A percentile compares a stretch with the other conserved stretches of the same genome.
phyloP scores from a whole-genome alignment of 2,797 vertebrate species.

The Microhierax caerulescens region DNA sequence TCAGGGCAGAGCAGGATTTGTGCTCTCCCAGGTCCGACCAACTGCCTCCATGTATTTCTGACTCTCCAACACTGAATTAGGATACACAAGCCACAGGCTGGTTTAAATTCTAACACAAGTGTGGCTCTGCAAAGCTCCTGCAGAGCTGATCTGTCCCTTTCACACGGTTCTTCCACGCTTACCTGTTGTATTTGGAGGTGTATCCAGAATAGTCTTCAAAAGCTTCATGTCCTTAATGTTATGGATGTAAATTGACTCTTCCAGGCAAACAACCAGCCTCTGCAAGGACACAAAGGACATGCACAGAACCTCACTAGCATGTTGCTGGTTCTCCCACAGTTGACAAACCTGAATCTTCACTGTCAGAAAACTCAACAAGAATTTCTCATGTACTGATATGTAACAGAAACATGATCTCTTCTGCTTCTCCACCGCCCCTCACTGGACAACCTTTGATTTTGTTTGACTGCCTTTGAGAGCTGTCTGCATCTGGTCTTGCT shows the following conservation, averaged over 20 bases:
- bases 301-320: neutral
- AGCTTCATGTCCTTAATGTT: slow-evolving; percentile 98
- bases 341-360: neutral
- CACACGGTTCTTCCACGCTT: neutral
- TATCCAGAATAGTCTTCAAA: slow-evolving; percentile 90
- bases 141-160: neutral
- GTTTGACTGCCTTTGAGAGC: neutral
- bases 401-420: neutral
- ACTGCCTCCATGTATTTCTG: neutral
- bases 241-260: slow-evolving; percentile 94
- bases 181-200: slow-evolving; percentile 88
- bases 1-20: neutral
- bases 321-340: neutral
- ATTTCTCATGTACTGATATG: neutral
- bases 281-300: slow-evolving; percentile 70
- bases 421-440: neutral
- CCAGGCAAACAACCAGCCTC: slow-evolving; percentile 92
- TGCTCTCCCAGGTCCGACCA: neutral
- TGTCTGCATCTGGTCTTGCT: neutral
- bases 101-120: neutral
- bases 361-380: neutral
- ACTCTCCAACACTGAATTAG: neutral
- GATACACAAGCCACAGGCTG: neutral
- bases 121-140: neutral
- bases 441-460: neutral